Base-by-base conservation (phyloP, 2,113 vertebrate species). In the Hypanus sabinus region DNA sequence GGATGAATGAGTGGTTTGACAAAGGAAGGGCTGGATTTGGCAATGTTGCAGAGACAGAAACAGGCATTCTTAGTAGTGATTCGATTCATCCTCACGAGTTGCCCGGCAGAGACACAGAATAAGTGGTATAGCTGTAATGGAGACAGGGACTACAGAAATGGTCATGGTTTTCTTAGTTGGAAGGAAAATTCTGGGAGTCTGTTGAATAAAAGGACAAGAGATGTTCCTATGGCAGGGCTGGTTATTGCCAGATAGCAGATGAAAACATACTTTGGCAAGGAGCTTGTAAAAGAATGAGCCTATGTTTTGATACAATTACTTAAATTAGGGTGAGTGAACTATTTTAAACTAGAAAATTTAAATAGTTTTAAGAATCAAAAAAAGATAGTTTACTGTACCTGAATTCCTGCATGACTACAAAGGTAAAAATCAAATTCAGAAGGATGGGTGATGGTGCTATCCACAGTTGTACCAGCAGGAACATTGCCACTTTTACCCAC, bases 381-480 rank as follows among this genome's bases (percentile, higher is more conserved):
- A 8, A 46, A 57, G 73, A 36, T 6, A 24, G 5, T 75, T 94
- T 95, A 90, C 83, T 73, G n/a, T 96, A 99, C 99, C 98, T 99
- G 99, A 97, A 99, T 99, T 94, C 99, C 99, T 95, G 99, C 98
- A 95, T 99, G 99, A 97, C 99, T 99, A 97, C 99, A 99, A 96
- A 99, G 97, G 97, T 99, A 99, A 97, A 99, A 99, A 96, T 99
- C 99, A 94, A 99, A 99, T 95, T 99, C 98, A 2, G 99, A 99
- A 20, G 99, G 99, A 96, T 99, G 99, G 0, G 99, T 99, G 97
- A 99, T 99, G 94, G 98, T 99, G 96, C 98, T 99, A 96, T 99
- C 98, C 96, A 99, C 99, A 0, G 99, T 99, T 94, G 99, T 99
- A 95, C 99, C 99, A n/a, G 99, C 98, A 77, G 99, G 99, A 90